Conservation (phyloP, 1,140 invertebrate genomes). For the Pollicipes pollicipes region DNA sequence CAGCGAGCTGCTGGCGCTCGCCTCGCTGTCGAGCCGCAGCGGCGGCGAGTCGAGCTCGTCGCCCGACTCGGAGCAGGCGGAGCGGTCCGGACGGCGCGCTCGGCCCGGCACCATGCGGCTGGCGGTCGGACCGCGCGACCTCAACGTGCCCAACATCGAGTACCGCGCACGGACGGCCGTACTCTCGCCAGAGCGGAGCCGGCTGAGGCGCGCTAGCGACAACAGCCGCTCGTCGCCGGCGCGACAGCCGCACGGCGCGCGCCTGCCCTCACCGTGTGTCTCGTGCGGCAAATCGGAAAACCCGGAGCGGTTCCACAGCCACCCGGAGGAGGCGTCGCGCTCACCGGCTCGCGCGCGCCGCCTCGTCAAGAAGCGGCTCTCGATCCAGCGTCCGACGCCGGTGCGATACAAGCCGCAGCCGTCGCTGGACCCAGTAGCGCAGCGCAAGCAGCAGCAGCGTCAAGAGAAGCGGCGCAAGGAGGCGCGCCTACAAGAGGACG, state of each 20-base stretch:
- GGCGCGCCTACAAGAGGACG: conserved; percentile 7
- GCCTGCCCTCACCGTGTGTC: conserved; percentile 28
- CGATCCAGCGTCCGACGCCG: neutral
- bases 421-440: neutral
- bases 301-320: conserved; percentile 40
- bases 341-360: too few relatives aligned
- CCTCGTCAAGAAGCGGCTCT: neutral
- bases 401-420: neutral
- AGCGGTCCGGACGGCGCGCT: conserved; percentile 2
- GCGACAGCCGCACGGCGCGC: neutral
- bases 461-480: conserved; percentile 2
- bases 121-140: conserved; percentile 7
- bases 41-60: conserved; percentile 7
- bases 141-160: conserved; percentile 4
- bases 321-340: conserved; percentile 23
- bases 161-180: neutral
- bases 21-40: conserved; percentile 32
- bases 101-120: conserved; percentile 17
- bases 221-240: conserved; percentile 5
- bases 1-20: conserved; percentile 28
- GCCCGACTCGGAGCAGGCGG: neutral
- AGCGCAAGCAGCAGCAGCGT: conserved; percentile 6
- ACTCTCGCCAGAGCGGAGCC: conserved; percentile 2
- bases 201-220: too few relatives aligned
- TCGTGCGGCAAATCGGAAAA: conserved; percentile 36